Base-by-base conservation (phyloP, 2,888 invertebrate species). In the Mongoloraphidia duomilia region DNA sequence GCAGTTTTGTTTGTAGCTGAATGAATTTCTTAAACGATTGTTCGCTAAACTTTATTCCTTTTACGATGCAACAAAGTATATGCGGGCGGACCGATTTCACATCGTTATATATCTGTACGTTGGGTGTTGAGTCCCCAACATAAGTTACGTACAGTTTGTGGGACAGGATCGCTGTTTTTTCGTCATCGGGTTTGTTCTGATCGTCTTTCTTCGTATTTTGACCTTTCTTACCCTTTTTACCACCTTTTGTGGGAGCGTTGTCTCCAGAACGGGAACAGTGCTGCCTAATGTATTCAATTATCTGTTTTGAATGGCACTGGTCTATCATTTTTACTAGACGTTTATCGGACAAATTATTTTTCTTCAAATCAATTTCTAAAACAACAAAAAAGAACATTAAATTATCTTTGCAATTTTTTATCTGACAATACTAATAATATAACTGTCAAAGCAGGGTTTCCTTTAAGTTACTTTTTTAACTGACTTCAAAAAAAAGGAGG, bases 1-100 rank as follows among this genome's bases (percentile, higher is more conserved):
- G 84, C 34, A 85, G 65, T 61, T 80, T 85, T 0, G 84, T 87
- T 71, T 89, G 89, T 58, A 86, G 60, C 59, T 82, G 80, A 53
- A 89, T 84, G 58, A 89, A 89, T 62, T 79, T 80, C 62, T 82
- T 87, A 54, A 84, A 79, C n/a, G 66, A 70, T 0, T 70, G 70
- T 26, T 79, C 76, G 2, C 72, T 75, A 55, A 89, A 80, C 39
- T 68, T 65, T 10, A 88, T 56, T 55, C 80, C 73, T 49, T 71
- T 73, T 0, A 89, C 71, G 10, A 87, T 70, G 61, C 88, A 88
- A 58, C 82, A 83, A 10, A 84, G 70, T 51, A 89, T 80, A 60
- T 79, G 78, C 0, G 82, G 83, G 49, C 89, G 72, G 17, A 87
- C 73, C 37, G 64, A 63, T 44, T 74, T 72, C 0, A 83, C 78